phyloP scores from a whole-genome alignment of 1,140 invertebrate genomes.

The Eciton burchellii region DNA sequence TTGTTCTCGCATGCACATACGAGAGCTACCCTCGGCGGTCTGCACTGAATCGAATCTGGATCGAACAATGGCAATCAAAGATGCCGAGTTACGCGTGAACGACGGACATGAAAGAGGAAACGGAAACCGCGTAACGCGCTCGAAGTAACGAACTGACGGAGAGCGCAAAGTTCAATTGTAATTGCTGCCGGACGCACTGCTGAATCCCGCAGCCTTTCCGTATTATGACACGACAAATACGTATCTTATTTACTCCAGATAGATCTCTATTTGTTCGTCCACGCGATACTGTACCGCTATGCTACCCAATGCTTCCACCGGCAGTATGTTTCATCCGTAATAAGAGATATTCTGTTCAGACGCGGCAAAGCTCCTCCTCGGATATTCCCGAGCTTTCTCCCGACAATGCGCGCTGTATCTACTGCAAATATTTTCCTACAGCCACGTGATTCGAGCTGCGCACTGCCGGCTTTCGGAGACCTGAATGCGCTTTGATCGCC shows the following conservation, averaged over 20 bases:
- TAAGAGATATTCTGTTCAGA: slow-evolving; percentile 26
- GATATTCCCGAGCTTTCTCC: slow-evolving; percentile 18
- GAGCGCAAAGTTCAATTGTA: slow-evolving; percentile 11
- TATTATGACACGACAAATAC: neutral
- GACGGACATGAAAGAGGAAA: neutral
- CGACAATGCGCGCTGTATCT: slow-evolving; percentile 32
- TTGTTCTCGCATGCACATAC: slow-evolving; percentile 16
- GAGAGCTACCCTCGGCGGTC: neutral
- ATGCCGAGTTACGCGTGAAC: slow-evolving; percentile 14
- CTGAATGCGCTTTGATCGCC: slow-evolving; percentile 33
- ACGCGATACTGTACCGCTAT: slow-evolving; percentile 3
- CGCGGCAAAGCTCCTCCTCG: neutral
- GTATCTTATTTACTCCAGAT: neutral
- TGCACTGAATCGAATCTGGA: slow-evolving; percentile 14
- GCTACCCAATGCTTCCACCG: slow-evolving; percentile 8
- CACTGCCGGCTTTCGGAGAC: neutral
- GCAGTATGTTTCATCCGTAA: slow-evolving; percentile 3
- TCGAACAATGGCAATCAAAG: slow-evolving; percentile 19
- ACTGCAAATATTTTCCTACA: slow-evolving; percentile 44
- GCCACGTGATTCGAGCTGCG: slow-evolving; percentile 5
- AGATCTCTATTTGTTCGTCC: slow-evolving; percentile 2
- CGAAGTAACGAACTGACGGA: slow-evolving; percentile 15
- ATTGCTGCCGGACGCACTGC: slow-evolving; percentile 2
- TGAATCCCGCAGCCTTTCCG: neutral
- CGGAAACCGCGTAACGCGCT: neutral